phyloP scores from a whole-genome alignment of 1,140 invertebrate species.

The Potamilus streckersoni region DNA sequence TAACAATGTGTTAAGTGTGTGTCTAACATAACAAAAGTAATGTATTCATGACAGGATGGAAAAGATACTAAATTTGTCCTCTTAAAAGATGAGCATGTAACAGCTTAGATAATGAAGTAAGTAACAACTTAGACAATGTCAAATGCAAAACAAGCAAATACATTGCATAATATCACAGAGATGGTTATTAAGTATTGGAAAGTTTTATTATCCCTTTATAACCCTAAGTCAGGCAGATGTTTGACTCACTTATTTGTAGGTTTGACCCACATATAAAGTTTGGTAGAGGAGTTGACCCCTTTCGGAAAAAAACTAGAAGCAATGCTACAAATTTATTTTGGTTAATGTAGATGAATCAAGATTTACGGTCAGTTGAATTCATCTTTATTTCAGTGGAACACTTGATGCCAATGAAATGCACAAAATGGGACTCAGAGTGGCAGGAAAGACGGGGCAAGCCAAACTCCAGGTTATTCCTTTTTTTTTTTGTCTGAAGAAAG shows the following conservation, averaged over 20 bases:
- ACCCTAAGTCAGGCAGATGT: neutral
- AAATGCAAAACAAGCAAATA: too few species aligned
- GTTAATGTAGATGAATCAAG: neutral
- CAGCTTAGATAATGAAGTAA: too few species aligned
- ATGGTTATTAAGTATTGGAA: too few species aligned
- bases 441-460: slow-evolving; percentile 57
- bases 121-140: too few species aligned
- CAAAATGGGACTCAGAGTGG: slow-evolving; percentile 54
- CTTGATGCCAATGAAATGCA: slow-evolving; percentile 51
- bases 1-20: too few species aligned
- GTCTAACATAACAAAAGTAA: too few species aligned
- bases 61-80: too few species aligned
- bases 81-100: too few species aligned
- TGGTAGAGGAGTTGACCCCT: neutral
- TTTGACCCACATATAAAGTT: too few species aligned
- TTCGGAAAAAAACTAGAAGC: neutral
- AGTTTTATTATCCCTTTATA: neutral
- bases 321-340: neutral
- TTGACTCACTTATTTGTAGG: neutral
- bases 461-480: slow-evolving; percentile 53
- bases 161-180: too few species aligned
- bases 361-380: neutral
- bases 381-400: slow-evolving; percentile 30
- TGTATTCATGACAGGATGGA: too few species aligned
- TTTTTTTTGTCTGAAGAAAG: neutral